These are phyloP conservation scores for Pelusios castaneus DNA, from an alignment of 2,113 vertebrate species.

Conservation along the genomic window DNA sequence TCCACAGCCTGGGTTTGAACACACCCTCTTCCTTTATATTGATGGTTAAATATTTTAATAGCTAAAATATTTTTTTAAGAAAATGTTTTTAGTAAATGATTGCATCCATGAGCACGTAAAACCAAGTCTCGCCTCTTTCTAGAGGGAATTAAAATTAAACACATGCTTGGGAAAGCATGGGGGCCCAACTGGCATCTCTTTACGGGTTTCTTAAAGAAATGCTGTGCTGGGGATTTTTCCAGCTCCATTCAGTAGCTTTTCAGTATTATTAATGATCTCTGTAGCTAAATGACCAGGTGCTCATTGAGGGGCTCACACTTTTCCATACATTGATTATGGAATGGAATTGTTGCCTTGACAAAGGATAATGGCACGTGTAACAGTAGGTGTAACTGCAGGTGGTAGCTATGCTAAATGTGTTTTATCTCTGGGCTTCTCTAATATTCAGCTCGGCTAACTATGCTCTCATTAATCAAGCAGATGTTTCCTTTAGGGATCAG, in stretches of 20 bases:
- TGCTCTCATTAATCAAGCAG: not conserved
- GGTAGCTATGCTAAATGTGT: not conserved
- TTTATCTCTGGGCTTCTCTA: not conserved
- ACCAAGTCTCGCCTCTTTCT: not conserved
- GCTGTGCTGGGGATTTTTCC: not conserved
- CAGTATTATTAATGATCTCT: not conserved
- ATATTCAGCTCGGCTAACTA: not conserved
- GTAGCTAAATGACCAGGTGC: not conserved
- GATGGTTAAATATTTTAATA: slow-evolving; percentile 14
- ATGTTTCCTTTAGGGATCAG: not conserved
- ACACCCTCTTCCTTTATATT: not conserved
- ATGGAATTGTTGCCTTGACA: not conserved
- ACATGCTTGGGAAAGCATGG: not conserved
- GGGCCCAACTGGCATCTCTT: not conserved
- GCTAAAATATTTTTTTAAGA: not conserved
- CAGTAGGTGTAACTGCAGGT: not conserved
- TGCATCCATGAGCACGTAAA: slow-evolving; percentile 13
- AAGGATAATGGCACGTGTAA: not conserved
- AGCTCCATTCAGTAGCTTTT: not conserved
- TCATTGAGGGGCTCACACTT: not conserved
- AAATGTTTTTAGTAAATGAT: not conserved
- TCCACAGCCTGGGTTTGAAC: not conserved
- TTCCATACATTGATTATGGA: not conserved
- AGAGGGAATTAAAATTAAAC: not conserved
- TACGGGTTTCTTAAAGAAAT: slow-evolving; percentile 1